phyloP scores from a whole-genome alignment of 30 jellyfish, hydroid and myxozoan species.

The Aurelia sp. region DNA sequence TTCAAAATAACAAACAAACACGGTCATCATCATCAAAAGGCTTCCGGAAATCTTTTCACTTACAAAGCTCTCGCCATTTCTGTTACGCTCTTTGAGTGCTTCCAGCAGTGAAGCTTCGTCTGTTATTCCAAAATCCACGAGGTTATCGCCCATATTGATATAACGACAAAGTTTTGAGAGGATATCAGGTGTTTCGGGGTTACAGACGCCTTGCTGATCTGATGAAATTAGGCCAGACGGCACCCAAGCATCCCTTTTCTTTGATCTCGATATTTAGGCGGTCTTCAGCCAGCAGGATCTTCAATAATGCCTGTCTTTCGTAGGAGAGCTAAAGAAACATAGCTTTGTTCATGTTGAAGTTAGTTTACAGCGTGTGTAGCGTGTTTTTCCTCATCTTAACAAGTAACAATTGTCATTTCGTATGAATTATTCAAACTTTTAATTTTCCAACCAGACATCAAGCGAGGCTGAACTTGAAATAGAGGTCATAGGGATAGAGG shows the following conservation, averaged over 20 bases:
- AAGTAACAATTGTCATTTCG: slow-evolving; percentile 15
- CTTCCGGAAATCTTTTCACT: slow-evolving; percentile 5
- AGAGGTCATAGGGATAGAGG: background rate
- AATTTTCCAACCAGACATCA: background rate
- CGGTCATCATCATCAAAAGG: background rate
- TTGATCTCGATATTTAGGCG: no score
- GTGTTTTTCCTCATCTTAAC: slow-evolving; percentile 38
- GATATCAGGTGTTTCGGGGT: no score
- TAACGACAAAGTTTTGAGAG: no score
- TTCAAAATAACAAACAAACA: background rate
- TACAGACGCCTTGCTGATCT: no score
- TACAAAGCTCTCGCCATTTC: slow-evolving; percentile 61
- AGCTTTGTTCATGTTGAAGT: slow-evolving; percentile 22
- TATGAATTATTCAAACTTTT: slow-evolving; percentile 32
- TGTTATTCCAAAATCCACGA: slow-evolving; percentile 23
- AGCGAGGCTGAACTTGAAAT: slow-evolving; percentile 23
- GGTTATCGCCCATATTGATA: slow-evolving; percentile 50
- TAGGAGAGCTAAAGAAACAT: background rate
- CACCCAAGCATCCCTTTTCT: no score
- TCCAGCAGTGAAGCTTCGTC: slow-evolving; percentile 64
- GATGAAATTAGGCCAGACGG: no score
- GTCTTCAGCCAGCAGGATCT: no score
- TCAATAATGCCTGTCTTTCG: no score
- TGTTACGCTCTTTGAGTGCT: slow-evolving; percentile 57
- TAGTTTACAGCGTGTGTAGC: slow-evolving; percentile 44